Base-by-base conservation (phyloP, 2,888 invertebrate species). In the Uropetala carovei region DNA sequence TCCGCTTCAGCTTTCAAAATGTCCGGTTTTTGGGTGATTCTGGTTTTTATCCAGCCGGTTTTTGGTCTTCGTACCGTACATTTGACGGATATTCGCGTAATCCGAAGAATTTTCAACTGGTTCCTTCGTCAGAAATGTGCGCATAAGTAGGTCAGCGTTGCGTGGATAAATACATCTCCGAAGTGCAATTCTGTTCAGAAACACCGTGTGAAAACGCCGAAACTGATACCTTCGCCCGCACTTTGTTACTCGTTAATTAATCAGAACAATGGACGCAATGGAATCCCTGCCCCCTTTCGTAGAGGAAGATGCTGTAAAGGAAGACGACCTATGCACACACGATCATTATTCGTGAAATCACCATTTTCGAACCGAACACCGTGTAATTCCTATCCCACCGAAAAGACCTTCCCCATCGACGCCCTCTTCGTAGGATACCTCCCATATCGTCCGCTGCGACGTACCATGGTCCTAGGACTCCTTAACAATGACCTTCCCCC, bases 311-410 rank as follows among this genome's bases (percentile, higher is more conserved):
- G 30, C 13, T 43, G 60, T 64, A 60, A 68, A 30, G 30, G 30
- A 89, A 59, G 60, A 64, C 89, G 30, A 18, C 59, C 59, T 59
- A 86, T 59, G 86, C 86, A 86, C 30, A 60, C 64, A 18, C 89
- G 89, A 27, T 64, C 60, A 89, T 89, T 64, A 89, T 30, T 43
- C 89, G 89, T 68, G 64, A 64, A 68, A 64, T 64, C 89, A 64
- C 64, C 30, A 89, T 68, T 89, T 89, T 59, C 89, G 43, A 43
- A 27, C 43, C 64, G 30, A 10, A n/a, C 86, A 30, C 59, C 64
- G 60, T 64, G 64, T 89, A 89, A 64, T 89, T 60, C 16, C 86
- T 59, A 86, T 60, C 27, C 86, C 60, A 13, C 60, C 86, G 30
- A 60, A 43, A 43, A 43, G 43, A 43, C 43, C 43, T 43, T 43